Base-by-base conservation (phyloP, 2,888 invertebrate genomes). In the Urechis unicinctus region DNA sequence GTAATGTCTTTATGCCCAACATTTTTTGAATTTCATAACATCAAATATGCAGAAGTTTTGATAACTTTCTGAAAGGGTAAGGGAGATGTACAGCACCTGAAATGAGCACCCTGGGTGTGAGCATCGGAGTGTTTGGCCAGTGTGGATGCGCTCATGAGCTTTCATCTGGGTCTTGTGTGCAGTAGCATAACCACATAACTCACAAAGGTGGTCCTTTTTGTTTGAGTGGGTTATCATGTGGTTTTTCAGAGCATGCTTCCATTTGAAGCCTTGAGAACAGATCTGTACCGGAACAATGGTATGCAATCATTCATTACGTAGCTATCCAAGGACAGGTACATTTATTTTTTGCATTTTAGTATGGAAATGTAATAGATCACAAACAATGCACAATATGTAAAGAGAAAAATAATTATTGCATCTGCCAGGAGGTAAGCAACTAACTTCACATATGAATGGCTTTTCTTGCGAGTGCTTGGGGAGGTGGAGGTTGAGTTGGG, bases 111-210 rank as follows among this genome's bases (percentile, higher is more conserved):
- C 81, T 1, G 77, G 69, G 53, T 77, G 72, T 0, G 79, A 73
- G 64, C 83, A 83, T 49, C 78, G 78, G 60, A 81, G 82, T 29
- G 79, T 75, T 44, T 81, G 78, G 0, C 82, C 83, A 0, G 82
- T 80, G 61, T 83, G 83, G 22, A 79, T 73, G 0, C 82, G 68
- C 52, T 79, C 78, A 61, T 83, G 83, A 0, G 82, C 81, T 60
- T 81, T 81, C 3, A 83, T 72, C 9, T 82, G 81, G 61, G 80
- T 81, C 68, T 82, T 80, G 59, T 83, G 82, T 0, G 81, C 81
- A 0, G 83, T 83, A 43, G 82, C 81, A 61, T 82, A 83, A 1
- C 83, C 83, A 62, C 83, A 83, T 28, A 82, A 78, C 66, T 83
- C 82, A 68, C 83, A 83, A 3, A 83, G 72, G 72, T 82, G 81